These are phyloP conservation scores for Dasypogon diadema DNA, from an alignment of 2,888 invertebrate genomes.

Conservation along the genomic window DNA sequence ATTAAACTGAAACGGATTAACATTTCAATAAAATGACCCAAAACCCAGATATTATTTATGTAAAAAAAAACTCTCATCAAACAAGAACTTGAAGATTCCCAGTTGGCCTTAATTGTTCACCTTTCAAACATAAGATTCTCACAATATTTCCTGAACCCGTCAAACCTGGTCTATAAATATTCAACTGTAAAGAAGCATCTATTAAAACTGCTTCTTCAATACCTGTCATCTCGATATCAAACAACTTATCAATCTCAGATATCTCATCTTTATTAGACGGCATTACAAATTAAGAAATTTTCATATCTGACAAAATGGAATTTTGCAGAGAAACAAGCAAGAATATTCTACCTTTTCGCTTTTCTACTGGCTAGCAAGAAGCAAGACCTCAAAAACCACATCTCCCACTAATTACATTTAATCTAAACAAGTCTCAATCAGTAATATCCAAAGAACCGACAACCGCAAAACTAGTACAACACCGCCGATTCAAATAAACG, in stretches of 20 bases:
- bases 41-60: not conserved
- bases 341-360: too few relatives aligned
- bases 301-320: slow-evolving; percentile 1
- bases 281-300: slow-evolving; percentile 16
- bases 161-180: too few relatives aligned
- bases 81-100: not conserved
- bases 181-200: too few relatives aligned
- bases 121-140: too few relatives aligned
- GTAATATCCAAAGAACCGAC: slow-evolving; percentile 14
- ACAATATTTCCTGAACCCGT: too few relatives aligned
- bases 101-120: not conserved
- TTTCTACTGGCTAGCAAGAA: too few relatives aligned
- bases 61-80: not conserved
- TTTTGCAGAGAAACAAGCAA: not conserved
- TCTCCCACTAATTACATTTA: slow-evolving; percentile 30
- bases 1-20: too few relatives aligned
- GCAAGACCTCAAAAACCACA: slow-evolving; percentile 1
- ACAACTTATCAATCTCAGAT: not conserved
- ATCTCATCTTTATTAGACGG: slow-evolving; percentile 3
- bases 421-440: slow-evolving; percentile 41
- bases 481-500: slow-evolving; percentile 33
- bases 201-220: too few relatives aligned
- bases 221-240: too few relatives aligned
- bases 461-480: slow-evolving; percentile 40
- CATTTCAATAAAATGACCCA: too few relatives aligned